Base-by-base conservation (phyloP, 2,797 vertebrate species). In the Cephalopachus bancanus region DNA sequence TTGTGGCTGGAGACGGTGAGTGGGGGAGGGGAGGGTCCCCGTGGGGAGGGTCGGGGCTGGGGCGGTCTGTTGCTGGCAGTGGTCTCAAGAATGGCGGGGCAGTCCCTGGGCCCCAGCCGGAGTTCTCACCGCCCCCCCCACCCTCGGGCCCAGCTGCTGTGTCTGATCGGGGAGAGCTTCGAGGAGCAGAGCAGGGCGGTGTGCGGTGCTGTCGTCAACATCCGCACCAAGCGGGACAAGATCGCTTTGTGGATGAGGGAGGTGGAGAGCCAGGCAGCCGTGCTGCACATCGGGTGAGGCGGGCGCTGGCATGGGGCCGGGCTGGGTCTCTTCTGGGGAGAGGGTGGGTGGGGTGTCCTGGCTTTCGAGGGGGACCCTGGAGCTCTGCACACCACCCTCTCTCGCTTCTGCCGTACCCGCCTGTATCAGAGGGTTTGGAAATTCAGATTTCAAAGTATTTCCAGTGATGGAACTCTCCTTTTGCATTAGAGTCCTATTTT, bases 1-100 rank as follows among this genome's bases (percentile, higher is more conserved):
- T 99, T 99, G 97, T 99, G 99, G 99, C 96, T 99, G 93, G 99
- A 99, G 95, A 99, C 99, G 0, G 99, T 99, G 97, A 98, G 99
- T 97, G 26, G 0, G 9, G 37, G 44, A 2, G 7, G 55, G 60
- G 22, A 9, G 12, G 67, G 12, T 3, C 1, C 37, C 37, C 37
- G 37, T 37, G 37, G 37, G 37, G 37, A 37, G 37, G 37, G 37
- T 37, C 3, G 10, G 55, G 30, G 60, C 22, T 62, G 59, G 7
- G 69, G 12, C 30, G 67, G 44, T 22, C 75, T 65, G 1, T 1
- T 20, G 83, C 49, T 30, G 30, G 67, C 30, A 24, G 84, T 76
- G 62, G 74, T 24, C 64, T 94, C 72, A 15, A 37, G 83, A 83
- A 15, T n/a, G n/a, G 85, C 15, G 24, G 81, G 59, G 57, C 72